Conservation (phyloP, 2,888 invertebrate genomes). For the Odontothrips loti region DNA sequence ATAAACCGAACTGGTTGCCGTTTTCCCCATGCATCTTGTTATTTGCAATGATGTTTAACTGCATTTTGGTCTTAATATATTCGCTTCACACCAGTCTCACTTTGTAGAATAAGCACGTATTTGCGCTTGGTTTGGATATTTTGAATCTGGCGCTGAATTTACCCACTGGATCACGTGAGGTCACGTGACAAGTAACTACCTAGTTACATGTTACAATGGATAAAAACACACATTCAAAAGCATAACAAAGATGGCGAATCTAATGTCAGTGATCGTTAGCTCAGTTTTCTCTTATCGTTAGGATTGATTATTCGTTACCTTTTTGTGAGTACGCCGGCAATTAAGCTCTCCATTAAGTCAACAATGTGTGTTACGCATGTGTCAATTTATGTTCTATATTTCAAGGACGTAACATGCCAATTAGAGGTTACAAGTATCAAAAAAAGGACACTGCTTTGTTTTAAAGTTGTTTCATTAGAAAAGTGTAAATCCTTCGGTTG, state of each 20-base stretch:
- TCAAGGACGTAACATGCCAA: not conserved
- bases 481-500: not conserved
- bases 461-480: not conserved
- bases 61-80: no score
- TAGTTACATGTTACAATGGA: no score
- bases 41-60: no score
- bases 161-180: no score
- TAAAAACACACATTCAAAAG: not conserved
- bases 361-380: not conserved
- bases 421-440: not conserved
- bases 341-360: not conserved
- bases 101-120: no score
- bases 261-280: not conserved
- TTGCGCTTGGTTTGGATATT: no score
- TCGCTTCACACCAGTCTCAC: no score
- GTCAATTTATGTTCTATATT: not conserved
- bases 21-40: no score
- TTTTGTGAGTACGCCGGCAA: not conserved
- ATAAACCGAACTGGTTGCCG: no score
- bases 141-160: no score
- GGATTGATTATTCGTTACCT: not conserved
- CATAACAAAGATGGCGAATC: not conserved
- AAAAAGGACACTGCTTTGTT: not conserved
- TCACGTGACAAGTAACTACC: no score
- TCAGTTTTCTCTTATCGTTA: constrained; percentile 9